Evolutionary conservation across 2,888 invertebrate species (phyloP).

Genomic region (Aphidius colemani): DNA sequence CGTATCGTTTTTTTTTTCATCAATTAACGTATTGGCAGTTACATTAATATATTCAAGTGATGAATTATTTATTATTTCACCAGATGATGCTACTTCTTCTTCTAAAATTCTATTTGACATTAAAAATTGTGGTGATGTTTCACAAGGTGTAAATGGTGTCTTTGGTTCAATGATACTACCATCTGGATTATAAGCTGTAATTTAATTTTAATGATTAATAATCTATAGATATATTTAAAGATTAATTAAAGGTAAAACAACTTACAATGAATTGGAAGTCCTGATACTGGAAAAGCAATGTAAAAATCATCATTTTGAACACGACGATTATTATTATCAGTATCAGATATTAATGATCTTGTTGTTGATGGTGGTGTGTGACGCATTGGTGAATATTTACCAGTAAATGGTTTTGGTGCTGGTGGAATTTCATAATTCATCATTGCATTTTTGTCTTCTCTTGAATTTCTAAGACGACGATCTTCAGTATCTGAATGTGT

Average conservation of each 20-base stretch:
- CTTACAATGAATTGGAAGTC: conserved; percentile 62
- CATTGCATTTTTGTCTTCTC: conserved; percentile 52
- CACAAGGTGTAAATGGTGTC: conserved; percentile 50
- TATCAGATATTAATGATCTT: conserved; percentile 34
- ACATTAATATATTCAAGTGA: conserved; percentile 49
- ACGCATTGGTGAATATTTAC: conserved; percentile 44
- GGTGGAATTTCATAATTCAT: conserved; percentile 63
- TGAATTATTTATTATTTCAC: too few relatives aligned
- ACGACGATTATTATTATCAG: conserved; percentile 38
- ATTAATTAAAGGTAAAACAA: conserved; percentile 1
- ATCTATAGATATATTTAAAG: neutral
- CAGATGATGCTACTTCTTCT: conserved; percentile 10
- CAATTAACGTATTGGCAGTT: conserved; percentile 20
- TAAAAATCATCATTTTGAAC: conserved; percentile 60
- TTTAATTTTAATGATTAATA: neutral
- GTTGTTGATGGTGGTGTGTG: conserved; percentile 45
- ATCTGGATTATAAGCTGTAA: conserved; percentile 48
- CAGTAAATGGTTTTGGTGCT: conserved; percentile 62
- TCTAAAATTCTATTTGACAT: conserved; percentile 40
- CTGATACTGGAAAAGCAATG: conserved; percentile 63
- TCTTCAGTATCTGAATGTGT: conserved; percentile 86
- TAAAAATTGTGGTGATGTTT: conserved; percentile 34
- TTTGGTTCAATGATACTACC: conserved; percentile 44
- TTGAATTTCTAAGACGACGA: conserved; percentile 57
- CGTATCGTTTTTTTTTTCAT: conserved; percentile 27